Evolutionary conservation across 2,113 vertebrate species (phyloP).

Genomic region (Tragelaphus buxtoni): DNA sequence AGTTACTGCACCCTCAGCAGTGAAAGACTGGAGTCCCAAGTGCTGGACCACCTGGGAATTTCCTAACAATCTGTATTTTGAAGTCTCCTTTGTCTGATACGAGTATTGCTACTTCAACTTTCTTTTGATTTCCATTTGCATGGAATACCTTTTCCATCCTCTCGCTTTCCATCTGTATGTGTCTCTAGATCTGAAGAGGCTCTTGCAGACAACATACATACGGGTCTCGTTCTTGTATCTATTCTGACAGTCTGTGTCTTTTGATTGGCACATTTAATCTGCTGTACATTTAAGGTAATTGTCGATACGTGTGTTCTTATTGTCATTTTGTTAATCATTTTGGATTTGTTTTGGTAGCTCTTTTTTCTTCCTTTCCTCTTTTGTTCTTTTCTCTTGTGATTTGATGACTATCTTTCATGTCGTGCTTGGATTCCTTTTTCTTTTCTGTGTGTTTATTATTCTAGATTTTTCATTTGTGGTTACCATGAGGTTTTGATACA

Average conservation of each 20-base stretch:
- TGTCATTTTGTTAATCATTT: neutral
- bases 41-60: neutral
- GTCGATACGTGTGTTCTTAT: neutral
- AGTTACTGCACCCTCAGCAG: neutral
- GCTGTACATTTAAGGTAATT: neutral
- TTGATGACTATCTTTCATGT: neutral
- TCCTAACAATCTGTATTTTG: neutral
- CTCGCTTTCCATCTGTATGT: neutral
- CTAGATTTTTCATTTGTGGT: neutral
- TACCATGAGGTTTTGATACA: neutral
- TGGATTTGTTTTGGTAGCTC: neutral
- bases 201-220: neutral
- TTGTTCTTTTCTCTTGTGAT: neutral
- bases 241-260: neutral
- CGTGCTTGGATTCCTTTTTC: neutral
- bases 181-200: neutral
- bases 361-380: neutral
- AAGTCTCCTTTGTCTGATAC: neutral
- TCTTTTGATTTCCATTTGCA: neutral
- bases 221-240: fast-evolving
- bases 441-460: neutral
- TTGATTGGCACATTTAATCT: neutral
- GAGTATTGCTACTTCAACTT: neutral
- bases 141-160: neutral
- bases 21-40: neutral